phyloP scores from a whole-genome alignment of 2,113 vertebrate species.

The Sinocyclocheilus anshuiensis region DNA sequence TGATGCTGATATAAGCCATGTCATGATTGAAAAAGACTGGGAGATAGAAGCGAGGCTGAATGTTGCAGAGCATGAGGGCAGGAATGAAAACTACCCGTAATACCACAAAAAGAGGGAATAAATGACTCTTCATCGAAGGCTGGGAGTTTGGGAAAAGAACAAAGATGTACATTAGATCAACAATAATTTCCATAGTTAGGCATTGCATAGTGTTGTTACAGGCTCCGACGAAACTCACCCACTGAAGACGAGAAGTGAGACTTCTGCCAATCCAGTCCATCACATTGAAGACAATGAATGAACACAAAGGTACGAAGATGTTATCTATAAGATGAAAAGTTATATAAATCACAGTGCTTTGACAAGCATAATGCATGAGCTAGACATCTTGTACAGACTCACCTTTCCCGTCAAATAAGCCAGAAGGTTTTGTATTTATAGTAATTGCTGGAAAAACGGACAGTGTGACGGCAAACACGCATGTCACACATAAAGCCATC shows the following conservation, averaged over 20 bases:
- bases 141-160: not conserved
- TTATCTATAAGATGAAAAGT: conserved; percentile 64
- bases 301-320: conserved; percentile 87
- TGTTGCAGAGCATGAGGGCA: conserved; percentile 83
- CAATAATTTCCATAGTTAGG: not conserved
- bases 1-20: conserved; percentile 76
- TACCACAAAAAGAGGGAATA: conserved; percentile 73
- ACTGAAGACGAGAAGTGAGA: conserved; percentile 79
- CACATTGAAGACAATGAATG: conserved; percentile 86
- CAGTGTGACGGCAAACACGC: conserved; percentile 85
- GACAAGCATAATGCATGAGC: not conserved
- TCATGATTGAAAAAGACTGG: conserved; percentile 77
- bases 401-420: conserved; percentile 67
- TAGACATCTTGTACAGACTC: not conserved
- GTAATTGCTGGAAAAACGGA: conserved; percentile 86
- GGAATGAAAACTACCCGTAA: conserved; percentile 77
- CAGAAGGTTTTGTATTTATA: conserved; percentile 65
- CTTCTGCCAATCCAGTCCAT: conserved; percentile 86
- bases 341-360: not conserved
- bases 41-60: conserved; percentile 66
- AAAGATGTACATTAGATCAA: not conserved
- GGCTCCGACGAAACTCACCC: conserved; percentile 76
- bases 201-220: not conserved
- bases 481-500: conserved; percentile 83
- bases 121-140: conserved; percentile 67